phyloP scores from a whole-genome alignment of 1,140 invertebrate genomes.

The Megalonaias nervosa region DNA sequence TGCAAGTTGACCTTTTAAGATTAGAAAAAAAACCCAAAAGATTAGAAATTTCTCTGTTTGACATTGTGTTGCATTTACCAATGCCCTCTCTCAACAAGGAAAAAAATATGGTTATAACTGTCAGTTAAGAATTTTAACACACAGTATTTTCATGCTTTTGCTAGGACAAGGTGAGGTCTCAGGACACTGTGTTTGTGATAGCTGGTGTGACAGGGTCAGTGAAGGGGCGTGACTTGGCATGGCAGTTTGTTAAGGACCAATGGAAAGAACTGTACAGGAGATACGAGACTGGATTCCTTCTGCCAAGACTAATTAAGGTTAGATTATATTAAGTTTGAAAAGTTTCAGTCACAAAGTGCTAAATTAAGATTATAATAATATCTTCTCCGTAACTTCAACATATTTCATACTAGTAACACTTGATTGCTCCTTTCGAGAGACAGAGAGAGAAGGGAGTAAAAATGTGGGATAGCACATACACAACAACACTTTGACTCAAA shows the following conservation, averaged over 20 bases:
- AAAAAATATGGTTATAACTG: neutral
- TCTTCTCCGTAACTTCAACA: neutral
- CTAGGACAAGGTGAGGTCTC: slow-evolving; percentile 90
- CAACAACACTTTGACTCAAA: too few species aligned
- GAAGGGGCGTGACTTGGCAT: slow-evolving; percentile 86
- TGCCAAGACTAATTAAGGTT: slow-evolving; percentile 84
- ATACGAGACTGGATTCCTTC: slow-evolving; percentile 86
- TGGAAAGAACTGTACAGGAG: slow-evolving; percentile 82
- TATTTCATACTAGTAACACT: neutral
- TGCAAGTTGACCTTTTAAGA: neutral
- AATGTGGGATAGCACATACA: neutral
- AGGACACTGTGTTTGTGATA: slow-evolving; percentile 92
- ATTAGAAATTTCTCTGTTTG: neutral
- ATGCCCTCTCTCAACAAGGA: neutral
- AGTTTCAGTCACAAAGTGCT: neutral
- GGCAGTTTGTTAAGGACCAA: slow-evolving; percentile 93
- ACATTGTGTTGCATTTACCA: neutral
- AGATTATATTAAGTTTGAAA: neutral
- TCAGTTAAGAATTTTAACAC: neutral
- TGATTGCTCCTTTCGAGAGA: neutral
- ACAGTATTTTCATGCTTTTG: slow-evolving; percentile 45
- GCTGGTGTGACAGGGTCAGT: slow-evolving; percentile 81
- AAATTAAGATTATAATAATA: neutral
- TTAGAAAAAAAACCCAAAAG: neutral
- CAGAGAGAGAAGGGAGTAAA: neutral